Evolutionary conservation across 2,888 invertebrate species (phyloP).

Genomic region (Xanthostigma xanthostigma): DNA sequence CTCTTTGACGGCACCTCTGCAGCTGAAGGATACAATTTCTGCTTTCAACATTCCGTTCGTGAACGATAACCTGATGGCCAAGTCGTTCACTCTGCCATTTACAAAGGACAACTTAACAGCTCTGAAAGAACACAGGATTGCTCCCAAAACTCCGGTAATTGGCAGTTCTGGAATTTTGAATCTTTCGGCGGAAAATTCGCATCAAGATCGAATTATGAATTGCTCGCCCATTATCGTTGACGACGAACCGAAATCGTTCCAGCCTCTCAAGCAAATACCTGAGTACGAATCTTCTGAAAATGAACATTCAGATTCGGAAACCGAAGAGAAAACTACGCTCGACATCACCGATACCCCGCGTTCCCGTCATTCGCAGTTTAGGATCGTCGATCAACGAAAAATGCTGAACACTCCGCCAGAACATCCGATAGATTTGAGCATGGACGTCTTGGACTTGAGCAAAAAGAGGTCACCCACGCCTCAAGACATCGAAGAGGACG

Average conservation of each 20-base stretch:
- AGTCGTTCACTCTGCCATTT: background rate
- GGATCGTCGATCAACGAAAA: conserved; percentile 11
- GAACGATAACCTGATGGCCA: too few species aligned
- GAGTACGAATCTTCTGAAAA: conserved; percentile 30
- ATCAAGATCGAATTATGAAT: too few species aligned
- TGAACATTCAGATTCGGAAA: conserved; percentile 30
- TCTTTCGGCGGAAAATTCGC: background rate
- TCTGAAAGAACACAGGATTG: conserved; percentile 17
- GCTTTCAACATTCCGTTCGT: too few species aligned
- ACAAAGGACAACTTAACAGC: conserved; percentile 17
- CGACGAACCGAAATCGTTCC: conserved; percentile 35
- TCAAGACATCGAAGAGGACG: conserved; percentile 14
- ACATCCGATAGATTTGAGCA: conserved; percentile 55
- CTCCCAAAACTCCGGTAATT: background rate
- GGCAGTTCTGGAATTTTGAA: background rate
- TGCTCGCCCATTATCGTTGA: too few species aligned
- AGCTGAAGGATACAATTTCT: too few species aligned
- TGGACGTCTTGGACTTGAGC: conserved; percentile 70
- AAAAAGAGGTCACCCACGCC: conserved; percentile 38
- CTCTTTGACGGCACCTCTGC: too few species aligned
- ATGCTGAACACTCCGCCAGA: conserved; percentile 18
- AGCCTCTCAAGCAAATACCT: conserved; percentile 41
- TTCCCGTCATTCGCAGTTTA: conserved; percentile 6
- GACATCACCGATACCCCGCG: conserved; percentile 2
- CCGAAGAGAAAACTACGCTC: conserved; percentile 22